Evolutionary conservation across 2,888 invertebrate species (phyloP).

Genomic region (Melikaiella ostensackeni): DNA sequence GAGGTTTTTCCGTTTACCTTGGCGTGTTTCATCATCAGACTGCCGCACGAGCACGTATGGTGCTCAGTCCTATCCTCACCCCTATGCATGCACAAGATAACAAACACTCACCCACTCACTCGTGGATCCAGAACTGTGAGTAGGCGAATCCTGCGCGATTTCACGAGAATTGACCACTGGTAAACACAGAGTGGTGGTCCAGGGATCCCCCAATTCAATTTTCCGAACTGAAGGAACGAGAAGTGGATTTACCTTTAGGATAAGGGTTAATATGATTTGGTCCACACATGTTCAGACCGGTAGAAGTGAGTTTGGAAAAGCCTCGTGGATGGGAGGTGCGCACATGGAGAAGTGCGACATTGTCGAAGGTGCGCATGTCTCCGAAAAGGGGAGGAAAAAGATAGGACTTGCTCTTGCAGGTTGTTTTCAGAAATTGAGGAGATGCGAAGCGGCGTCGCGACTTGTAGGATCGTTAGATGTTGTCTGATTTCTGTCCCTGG

Average conservation of each 20-base stretch:
- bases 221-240: neutral
- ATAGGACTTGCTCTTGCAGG: neutral
- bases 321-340: neutral
- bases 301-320: neutral
- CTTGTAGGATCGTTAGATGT: neutral
- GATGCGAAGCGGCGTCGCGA: constrained; percentile 26
- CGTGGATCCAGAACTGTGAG: neutral
- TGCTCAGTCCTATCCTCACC: neutral
- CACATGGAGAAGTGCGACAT: constrained; percentile 14
- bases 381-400: neutral
- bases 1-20: constrained; percentile 36
- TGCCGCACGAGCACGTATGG: constrained; percentile 21
- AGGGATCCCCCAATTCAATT: neutral
- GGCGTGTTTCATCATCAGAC: constrained; percentile 35
- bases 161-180: neutral
- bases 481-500: constrained; percentile 2
- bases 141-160: constrained; percentile 1
- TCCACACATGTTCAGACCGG: constrained; percentile 14
- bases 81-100: constrained; percentile 8
- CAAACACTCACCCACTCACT: constrained; percentile 13
- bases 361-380: constrained; percentile 26
- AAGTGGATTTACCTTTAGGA: neutral
- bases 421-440: constrained; percentile 34
- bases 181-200: neutral
- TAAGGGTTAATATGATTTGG: constrained; percentile 10